These are phyloP conservation scores for Myotis yumanensis DNA, from an alignment of 2,113 vertebrate genomes.

Conservation along the genomic window DNA sequence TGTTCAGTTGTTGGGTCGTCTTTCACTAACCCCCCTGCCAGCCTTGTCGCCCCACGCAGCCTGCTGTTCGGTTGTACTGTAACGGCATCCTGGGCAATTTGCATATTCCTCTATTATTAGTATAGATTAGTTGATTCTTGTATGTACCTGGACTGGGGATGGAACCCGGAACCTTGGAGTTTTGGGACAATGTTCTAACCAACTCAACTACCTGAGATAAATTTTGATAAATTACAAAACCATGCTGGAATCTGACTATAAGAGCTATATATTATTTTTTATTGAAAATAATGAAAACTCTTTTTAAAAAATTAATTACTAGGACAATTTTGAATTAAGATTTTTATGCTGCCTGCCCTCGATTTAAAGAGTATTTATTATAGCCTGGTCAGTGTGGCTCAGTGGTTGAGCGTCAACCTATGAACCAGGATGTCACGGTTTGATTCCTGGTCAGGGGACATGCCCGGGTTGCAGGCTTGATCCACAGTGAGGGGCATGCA, in stretches of 20 bases:
- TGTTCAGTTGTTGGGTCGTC: too few relatives aligned
- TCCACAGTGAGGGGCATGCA: too few relatives aligned
- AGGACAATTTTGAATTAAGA: not conserved
- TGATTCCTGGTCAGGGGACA: too few relatives aligned
- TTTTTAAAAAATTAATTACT: not conserved
- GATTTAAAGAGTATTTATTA: conserved; percentile 38
- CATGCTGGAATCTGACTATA: not conserved
- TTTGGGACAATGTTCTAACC: not conserved
- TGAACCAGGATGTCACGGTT: too few relatives aligned
- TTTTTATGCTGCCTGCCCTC: not conserved
- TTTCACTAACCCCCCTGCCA: too few relatives aligned
- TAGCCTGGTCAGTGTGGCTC: too few relatives aligned
- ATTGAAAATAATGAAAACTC: not conserved
- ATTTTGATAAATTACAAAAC: conserved; percentile 6
- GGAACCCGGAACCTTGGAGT: not conserved
- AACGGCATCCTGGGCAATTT: too few relatives aligned
- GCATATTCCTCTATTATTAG: too few relatives aligned
- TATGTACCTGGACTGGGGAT: not conserved
- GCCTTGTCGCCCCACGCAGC: too few relatives aligned
- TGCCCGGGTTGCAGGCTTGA: too few relatives aligned
- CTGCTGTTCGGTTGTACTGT: too few relatives aligned
- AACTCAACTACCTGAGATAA: not conserved
- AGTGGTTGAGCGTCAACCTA: too few relatives aligned
- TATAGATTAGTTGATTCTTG: not conserved
- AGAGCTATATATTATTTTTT: conserved; percentile 15